Percentiles rank a stretch among this genome's conserved stretches.
Conservation (phyloP, 2,888 invertebrate genomes). For the Ditula angustiorana region DNA sequence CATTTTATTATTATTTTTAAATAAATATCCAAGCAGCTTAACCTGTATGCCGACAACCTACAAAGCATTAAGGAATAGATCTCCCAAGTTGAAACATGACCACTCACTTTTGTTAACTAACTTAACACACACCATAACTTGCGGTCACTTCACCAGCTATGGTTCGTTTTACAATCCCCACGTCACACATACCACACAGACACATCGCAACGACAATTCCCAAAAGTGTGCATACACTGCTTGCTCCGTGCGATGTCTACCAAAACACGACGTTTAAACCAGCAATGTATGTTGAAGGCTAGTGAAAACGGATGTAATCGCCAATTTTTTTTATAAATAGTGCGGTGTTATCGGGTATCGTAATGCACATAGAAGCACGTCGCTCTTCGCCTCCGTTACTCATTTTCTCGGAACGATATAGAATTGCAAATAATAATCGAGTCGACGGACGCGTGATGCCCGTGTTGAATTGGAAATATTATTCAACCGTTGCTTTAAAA, state of each 20-base stretch:
- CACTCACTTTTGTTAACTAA: constrained; percentile 17
- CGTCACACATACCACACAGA: neutral
- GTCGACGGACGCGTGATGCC: neutral
- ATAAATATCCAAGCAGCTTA: too few relatives aligned
- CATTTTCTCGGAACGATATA: constrained; percentile 39
- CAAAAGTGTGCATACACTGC: constrained; percentile 5
- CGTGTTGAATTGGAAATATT: neutral
- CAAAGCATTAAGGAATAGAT: neutral
- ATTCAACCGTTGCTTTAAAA: neutral
- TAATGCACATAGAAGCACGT: constrained; percentile 34
- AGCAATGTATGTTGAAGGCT: constrained; percentile 1
- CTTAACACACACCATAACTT: constrained; percentile 2
- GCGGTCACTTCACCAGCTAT: constrained; percentile 8
- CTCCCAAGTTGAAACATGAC: neutral
- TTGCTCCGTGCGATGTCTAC: neutral
- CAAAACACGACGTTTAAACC: neutral
- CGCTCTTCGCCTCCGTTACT: constrained; percentile 27
- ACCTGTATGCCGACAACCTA: too few relatives aligned
- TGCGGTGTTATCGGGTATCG: constrained; percentile 13
- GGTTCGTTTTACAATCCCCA: neutral
- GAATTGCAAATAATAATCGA: constrained; percentile 37
- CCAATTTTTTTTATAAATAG: neutral
- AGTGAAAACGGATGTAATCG: neutral
- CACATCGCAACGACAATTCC: neutral
- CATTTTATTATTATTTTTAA: too few relatives aligned